Percentiles rank a stretch among this genome's conserved stretches.
Evolutionary conservation across 1,140 invertebrate genomes (phyloP).

Genomic region (Drosophila orosa): DNA sequence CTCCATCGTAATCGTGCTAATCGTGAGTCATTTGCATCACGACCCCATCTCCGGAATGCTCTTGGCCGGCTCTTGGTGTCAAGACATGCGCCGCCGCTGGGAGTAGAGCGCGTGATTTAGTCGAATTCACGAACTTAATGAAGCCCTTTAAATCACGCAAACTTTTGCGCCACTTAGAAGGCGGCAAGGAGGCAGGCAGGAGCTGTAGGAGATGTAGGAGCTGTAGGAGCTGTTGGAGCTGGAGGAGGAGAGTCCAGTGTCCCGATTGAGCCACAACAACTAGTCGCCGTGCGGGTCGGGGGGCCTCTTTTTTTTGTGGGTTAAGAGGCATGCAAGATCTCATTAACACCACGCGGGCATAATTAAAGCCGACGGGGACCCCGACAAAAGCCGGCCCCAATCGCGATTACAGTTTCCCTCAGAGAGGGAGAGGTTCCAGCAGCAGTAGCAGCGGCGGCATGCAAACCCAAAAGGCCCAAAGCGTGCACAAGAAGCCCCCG

Average conservation of each 20-base stretch:
- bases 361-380: conserved; percentile 79
- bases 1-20: background rate
- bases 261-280: conserved; percentile 74
- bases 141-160: conserved; percentile 84
- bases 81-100: conserved; percentile 70
- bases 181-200: conserved; percentile 17
- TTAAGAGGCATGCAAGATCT: conserved; percentile 69
- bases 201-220: background rate
- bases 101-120: conserved; percentile 80
- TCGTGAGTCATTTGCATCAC: conserved; percentile 35
- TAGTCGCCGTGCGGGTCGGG: conserved; percentile 39
- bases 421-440: conserved; percentile 34
- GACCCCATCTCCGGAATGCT: conserved; percentile 27
- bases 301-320: conserved; percentile 10
- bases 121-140: conserved; percentile 84
- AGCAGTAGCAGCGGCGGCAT: conserved; percentile 48
- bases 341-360: conserved; percentile 83
- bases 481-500: conserved; percentile 28
- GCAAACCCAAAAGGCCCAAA: conserved; percentile 48
- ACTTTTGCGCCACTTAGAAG: conserved; percentile 78
- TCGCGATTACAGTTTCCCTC: conserved; percentile 71
- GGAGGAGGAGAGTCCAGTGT: conserved; percentile 1
- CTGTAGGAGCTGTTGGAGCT: background rate
- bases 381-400: conserved; percentile 58
- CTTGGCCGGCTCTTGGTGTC: conserved; percentile 47